Base-by-base conservation (phyloP, 2,113 vertebrate species). In the Eleginops maclovinus region DNA sequence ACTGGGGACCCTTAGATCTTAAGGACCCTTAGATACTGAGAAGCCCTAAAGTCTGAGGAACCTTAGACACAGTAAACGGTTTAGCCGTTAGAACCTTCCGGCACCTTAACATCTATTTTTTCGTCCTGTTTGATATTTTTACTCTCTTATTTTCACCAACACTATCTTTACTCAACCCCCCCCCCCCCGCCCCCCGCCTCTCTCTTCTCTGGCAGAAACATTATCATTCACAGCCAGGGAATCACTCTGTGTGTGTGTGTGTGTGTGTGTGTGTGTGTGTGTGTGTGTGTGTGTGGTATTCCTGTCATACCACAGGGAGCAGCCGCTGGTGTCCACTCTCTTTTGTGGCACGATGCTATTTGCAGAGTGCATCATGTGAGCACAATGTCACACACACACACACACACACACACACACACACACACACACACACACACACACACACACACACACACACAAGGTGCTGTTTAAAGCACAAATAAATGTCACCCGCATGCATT, bases 341-440 rank as follows among this genome's bases (percentile, higher is more conserved):
- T 75, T 85, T 75, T 86, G 85, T 83, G 87, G 75, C 62, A 62
- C 26, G 50, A 53, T 88, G 87, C 87, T 90, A 90, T 92, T 92
- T 90, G 75, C 79, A 85, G 88, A 86, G 58, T 79, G 68, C 72
- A 83, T 87, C 88, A 89, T 72, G 81, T 88, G 87, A 89, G 85
- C 83, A 86, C 85, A 85, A 49, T 76, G 55, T 40, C 63, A 60
- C 28, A 71, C 15, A 41, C 46, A 11, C 10, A 53, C 13, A 46
- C 47, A 44, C 49, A 71, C 60, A 79, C 43, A 71, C 55, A 50
- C 41, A 62, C 28, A 50, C 28, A 61, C 16, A 81, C 76, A 55
- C 61, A 62, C 75, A 86, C 65, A 75, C 71, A 67, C 53, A 73
- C 47, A 40, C 73, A 51, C 66, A 49, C 66, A 62, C 49, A 49